Conservation (phyloP, 2,797 vertebrate genomes). For the Furcifer pardalis region DNA sequence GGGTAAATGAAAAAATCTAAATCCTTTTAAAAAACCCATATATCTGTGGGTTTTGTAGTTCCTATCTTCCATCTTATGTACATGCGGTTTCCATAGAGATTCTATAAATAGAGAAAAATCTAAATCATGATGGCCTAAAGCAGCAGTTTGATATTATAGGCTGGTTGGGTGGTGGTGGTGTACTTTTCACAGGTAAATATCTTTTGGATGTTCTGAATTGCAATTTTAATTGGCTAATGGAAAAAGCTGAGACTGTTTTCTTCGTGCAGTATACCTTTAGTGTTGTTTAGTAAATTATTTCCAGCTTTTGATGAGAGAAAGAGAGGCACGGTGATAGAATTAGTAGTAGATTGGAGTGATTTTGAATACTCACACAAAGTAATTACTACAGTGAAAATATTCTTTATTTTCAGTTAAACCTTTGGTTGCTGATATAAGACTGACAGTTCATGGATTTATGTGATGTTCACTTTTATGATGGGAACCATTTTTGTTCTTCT, state of each 20-base stretch:
- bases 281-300: neutral
- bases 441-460: neutral
- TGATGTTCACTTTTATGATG: neutral
- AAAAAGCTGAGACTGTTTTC: neutral
- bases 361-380: neutral
- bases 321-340: neutral
- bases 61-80: constrained; percentile 59
- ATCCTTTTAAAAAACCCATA: constrained; percentile 33
- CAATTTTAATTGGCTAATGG: neutral
- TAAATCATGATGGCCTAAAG: constrained; percentile 56
- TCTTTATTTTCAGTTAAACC: neutral
- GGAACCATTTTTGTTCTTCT: neutral
- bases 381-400: neutral
- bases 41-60: constrained; percentile 65
- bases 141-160: constrained; percentile 7
- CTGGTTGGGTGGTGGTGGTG: too few species aligned
- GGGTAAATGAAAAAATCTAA: constrained; percentile 43
- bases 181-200: constrained; percentile 8
- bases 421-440: neutral
- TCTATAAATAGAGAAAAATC: constrained; percentile 79
- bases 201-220: neutral
- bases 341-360: neutral
- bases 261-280: neutral
- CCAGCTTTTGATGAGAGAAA: neutral
- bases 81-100: constrained; percentile 81